Percentiles rank a stretch among this genome's conserved stretches.
phyloP scores from a whole-genome alignment of 1,140 invertebrate species.

The Brachionus plicatilis region DNA sequence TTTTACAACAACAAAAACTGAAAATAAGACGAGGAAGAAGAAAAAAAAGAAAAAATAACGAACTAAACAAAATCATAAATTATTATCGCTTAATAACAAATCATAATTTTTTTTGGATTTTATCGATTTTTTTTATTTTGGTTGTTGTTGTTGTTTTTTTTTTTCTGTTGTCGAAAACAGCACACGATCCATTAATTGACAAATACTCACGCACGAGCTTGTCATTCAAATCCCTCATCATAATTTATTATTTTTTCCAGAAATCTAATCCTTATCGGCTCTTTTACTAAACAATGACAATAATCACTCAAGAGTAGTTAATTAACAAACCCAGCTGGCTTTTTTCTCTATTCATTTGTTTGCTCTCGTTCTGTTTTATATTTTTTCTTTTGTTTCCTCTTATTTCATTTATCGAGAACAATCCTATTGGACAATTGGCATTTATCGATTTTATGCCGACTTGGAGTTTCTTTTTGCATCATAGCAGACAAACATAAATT shows the following conservation, averaged over 20 bases:
- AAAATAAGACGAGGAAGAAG: slow-evolving; percentile 32
- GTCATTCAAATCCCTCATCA: not conserved
- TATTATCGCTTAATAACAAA: slow-evolving; percentile 31
- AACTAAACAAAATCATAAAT: slow-evolving; percentile 17
- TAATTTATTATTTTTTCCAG: slow-evolving; percentile 31
- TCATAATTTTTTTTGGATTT: slow-evolving; percentile 26
- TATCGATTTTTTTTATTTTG: not conserved
- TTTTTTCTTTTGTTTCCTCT: not conserved
- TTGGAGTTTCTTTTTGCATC: not conserved
- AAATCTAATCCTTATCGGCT: slow-evolving; percentile 31
- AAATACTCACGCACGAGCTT: slow-evolving; percentile 29
- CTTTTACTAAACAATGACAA: slow-evolving; percentile 32
- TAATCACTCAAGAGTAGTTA: slow-evolving; percentile 32
- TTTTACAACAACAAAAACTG: not conserved
- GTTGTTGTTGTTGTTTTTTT: not conserved
- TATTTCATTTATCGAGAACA: not conserved
- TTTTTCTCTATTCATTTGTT: not conserved
- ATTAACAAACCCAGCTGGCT: slow-evolving; percentile 31
- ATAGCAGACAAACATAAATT: not conserved
- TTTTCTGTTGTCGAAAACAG: not conserved
- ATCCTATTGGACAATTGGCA: not conserved
- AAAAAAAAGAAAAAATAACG: not conserved
- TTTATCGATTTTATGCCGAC: not conserved
- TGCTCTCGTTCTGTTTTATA: not conserved
- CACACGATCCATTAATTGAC: slow-evolving; percentile 14